Conservation (phyloP, 2,113 vertebrate genomes). For the Archocentrus centrarchus region DNA sequence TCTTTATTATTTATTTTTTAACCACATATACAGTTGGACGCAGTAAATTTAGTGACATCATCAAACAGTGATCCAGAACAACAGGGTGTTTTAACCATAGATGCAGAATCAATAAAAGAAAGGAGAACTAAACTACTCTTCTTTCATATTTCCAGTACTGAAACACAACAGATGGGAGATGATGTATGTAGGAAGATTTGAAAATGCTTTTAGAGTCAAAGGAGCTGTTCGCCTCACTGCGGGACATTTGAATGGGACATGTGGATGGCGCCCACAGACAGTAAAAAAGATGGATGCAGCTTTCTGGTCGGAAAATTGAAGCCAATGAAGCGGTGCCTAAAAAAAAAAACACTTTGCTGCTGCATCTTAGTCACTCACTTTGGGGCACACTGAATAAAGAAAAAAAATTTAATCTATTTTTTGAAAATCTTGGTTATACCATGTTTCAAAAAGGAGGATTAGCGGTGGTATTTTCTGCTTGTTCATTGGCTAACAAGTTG, state of each 20-base stretch:
- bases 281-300: neutral
- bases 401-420: neutral
- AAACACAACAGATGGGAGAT: conserved; percentile 49
- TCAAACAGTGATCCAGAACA: conserved; percentile 74
- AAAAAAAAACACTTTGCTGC: neutral
- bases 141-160: conserved; percentile 34
- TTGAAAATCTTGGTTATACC: neutral
- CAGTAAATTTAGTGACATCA: conserved; percentile 76
- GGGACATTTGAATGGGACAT: conserved; percentile 23
- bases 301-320: conserved; percentile 1
- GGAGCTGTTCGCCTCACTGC: conserved; percentile 20
- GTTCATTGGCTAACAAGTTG: neutral
- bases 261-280: neutral
- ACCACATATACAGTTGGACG: conserved; percentile 74
- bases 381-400: neutral
- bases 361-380: neutral
- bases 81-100: conserved; percentile 52
- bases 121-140: conserved; percentile 21
- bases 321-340: neutral
- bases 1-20: conserved; percentile 68
- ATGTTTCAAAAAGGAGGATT: neutral
- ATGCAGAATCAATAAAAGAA: conserved; percentile 35
- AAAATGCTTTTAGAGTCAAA: conserved; percentile 41
- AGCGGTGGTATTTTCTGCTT: neutral
- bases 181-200: conserved; percentile 19